These are phyloP conservation scores for Garrulus glandarius DNA, from an alignment of 2,797 vertebrate genomes.

Conservation along the genomic window DNA sequence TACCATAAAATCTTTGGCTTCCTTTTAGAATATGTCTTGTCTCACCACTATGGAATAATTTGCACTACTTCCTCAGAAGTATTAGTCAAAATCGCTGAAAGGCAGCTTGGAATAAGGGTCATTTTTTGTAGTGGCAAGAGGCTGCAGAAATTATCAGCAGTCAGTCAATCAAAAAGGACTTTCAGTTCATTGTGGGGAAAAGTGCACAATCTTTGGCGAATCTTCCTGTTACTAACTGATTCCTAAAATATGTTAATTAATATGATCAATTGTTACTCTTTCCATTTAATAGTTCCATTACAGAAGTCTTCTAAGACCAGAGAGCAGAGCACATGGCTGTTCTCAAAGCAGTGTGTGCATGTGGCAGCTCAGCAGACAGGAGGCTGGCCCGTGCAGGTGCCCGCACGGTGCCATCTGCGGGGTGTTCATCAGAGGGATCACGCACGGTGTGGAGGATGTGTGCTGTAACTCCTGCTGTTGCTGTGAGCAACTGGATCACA, in stretches of 20 bases:
- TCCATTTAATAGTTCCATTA: neutral
- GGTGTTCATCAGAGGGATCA: rapidly evolving
- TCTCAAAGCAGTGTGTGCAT: rapidly evolving
- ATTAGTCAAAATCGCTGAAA: neutral
- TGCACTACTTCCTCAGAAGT: neutral
- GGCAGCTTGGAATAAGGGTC: neutral
- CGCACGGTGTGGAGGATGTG: rapidly evolving
- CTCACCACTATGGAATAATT: neutral
- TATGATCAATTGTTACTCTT: neutral
- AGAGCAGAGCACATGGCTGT: neutral
- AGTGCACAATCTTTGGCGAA: neutral
- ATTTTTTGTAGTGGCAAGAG: neutral
- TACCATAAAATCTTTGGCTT: neutral
- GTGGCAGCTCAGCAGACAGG: neutral
- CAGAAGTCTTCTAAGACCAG: neutral
- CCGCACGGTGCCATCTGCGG: rapidly evolving
- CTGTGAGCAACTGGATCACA: neutral
- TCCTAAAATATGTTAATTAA: neutral
- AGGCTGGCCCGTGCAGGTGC: neutral
- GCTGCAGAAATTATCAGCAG: neutral
- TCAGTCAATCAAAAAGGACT: neutral
- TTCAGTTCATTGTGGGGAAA: neutral
- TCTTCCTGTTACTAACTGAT: neutral
- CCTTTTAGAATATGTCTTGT: neutral
- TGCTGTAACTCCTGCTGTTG: rapidly evolving